Evolutionary conservation across 1,140 invertebrate genomes (phyloP), one percentile per base, ranked within the genome.

Genomic region (Halotydeus destructor): DNA sequence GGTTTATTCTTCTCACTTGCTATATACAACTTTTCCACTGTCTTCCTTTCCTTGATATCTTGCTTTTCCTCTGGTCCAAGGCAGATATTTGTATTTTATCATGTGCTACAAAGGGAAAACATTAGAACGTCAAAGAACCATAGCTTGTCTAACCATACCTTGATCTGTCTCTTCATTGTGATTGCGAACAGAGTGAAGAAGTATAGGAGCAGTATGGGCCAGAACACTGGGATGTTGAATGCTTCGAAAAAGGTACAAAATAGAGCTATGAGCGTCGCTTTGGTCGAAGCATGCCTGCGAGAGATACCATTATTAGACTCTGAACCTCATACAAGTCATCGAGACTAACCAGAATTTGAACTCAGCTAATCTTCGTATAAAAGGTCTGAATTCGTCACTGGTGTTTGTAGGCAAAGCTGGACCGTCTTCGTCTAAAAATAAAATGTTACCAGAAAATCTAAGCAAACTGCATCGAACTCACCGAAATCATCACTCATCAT

Each of bases 121-220:
- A 40, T 45, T 38, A 6, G 25, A 11, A 49, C n/a, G 19, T 21
- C 22, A 41, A 22, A 2, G 22, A 28, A 33, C 19, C 18, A 34
- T 38, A 46, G 35, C 24, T 22, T 14, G 21, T 18, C 24, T 41
- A n/a, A 12, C 12, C 53, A 54, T 68, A 93, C 86, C 75, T 81
- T 93, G 53, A 99, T 98, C 71, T 99, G 94, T 57, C 88, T 74
- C 63, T 96, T 98, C 93, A 99, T 98, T 36, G 93, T 99, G 52
- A 99, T 82, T 61, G 83, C 84, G 60, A 97, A 88, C 47, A 99
- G 64, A 28, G 91, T 89, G 55, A 97, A 82, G 64, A 99, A 98
- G 64, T 99, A 98, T 76, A 98, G 88, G 44, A 98, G 85, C 55
- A 99, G 70, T 50, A 99, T 98, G 34, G 94, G 94, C 94, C 94